A percentile compares a stretch with the other conserved stretches of the same genome.
Conservation (phyloP, 2,888 invertebrate species). For the Byasa hedistus region DNA sequence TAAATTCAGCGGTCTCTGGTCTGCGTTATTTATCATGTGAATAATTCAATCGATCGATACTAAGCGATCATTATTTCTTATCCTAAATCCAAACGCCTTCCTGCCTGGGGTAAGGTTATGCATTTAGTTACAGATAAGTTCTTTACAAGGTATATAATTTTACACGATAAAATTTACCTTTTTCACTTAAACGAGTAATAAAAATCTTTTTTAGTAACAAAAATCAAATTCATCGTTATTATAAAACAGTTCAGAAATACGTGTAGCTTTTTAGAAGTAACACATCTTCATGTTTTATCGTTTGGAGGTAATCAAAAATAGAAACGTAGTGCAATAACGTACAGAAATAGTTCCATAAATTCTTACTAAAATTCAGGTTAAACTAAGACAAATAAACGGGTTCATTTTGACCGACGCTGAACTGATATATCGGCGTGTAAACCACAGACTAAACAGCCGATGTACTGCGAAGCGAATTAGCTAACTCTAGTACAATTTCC, state of each 20-base stretch:
- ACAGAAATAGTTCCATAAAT: slow-evolving; percentile 9
- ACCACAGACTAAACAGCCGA: slow-evolving; percentile 21
- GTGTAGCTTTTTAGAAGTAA: too few species aligned
- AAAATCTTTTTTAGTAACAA: too few species aligned
- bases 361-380: slow-evolving; percentile 14
- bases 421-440: slow-evolving; percentile 11
- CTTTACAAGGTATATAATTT: not conserved
- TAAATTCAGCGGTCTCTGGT: slow-evolving; percentile 1
- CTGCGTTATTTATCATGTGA: slow-evolving; percentile 13
- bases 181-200: too few species aligned
- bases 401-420: slow-evolving; percentile 13
- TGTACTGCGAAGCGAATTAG: slow-evolving; percentile 7
- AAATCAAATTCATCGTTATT: too few species aligned
- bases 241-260: too few species aligned
- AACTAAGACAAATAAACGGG: slow-evolving; percentile 18
- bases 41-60: slow-evolving; percentile 14
- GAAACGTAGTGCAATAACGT: too few species aligned
- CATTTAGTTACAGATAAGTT: not conserved
- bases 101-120: slow-evolving; percentile 5
- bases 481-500: slow-evolving; percentile 17
- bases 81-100: slow-evolving; percentile 1
- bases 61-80: slow-evolving; percentile 11
- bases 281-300: too few species aligned
- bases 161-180: too few species aligned
- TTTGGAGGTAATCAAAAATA: too few species aligned